Evolutionary conservation across 2,797 vertebrate genomes (phyloP).

Genomic region (Aulostomus chinensis): DNA sequence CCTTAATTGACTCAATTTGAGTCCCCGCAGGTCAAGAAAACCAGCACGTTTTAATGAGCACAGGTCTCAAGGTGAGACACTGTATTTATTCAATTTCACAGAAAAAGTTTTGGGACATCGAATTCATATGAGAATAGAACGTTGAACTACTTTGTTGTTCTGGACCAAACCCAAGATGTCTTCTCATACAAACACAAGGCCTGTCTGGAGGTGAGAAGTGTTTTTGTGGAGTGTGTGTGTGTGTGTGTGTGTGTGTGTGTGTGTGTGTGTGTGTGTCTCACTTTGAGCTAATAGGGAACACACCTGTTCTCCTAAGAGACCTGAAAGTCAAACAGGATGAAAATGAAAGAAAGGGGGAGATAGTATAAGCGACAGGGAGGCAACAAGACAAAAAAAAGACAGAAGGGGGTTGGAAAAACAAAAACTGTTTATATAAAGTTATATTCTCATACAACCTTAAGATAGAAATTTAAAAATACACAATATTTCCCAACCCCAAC

Average conservation of each 20-base stretch:
- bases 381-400: slow-evolving; percentile 10
- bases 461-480: too few species aligned
- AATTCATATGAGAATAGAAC: slow-evolving; percentile 36
- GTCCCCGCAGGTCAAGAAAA: slow-evolving; percentile 47
- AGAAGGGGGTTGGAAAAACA: background rate
- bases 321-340: slow-evolving; percentile 53
- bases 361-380: slow-evolving; percentile 6
- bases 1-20: slow-evolving; percentile 60
- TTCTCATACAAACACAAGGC: slow-evolving; percentile 43
- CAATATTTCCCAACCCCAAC: too few species aligned
- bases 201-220: slow-evolving; percentile 34
- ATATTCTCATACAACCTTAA: too few species aligned
- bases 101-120: slow-evolving; percentile 40
- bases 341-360: slow-evolving; percentile 21
- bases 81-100: slow-evolving; percentile 57
- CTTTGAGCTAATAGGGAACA: slow-evolving; percentile 41
- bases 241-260: slow-evolving; percentile 1
- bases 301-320: slow-evolving; percentile 55
- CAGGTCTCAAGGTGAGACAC: slow-evolving; percentile 53
- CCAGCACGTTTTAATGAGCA: slow-evolving; percentile 58
- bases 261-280: slow-evolving; percentile 1
- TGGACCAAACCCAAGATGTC: slow-evolving; percentile 33
- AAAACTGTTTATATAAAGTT: too few species aligned
- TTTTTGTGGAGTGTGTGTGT: slow-evolving; percentile 13
- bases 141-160: slow-evolving; percentile 40